Evolutionary conservation across 2,888 invertebrate genomes (phyloP).

Genomic region (Pedicia rivosa): DNA sequence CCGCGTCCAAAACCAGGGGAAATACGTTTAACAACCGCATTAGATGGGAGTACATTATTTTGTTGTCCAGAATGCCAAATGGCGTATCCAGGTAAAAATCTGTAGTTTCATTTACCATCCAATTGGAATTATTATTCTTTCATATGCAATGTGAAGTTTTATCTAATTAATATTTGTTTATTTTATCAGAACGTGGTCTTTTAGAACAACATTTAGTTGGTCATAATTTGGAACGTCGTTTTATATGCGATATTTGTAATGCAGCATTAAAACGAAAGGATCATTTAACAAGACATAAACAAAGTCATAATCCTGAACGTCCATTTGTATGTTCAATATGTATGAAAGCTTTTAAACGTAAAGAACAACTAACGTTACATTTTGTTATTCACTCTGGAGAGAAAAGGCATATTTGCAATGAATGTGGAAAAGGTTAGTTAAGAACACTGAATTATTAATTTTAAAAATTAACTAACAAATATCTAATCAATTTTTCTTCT

Average conservation of each 20-base stretch:
- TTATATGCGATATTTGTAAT: constrained; percentile 80
- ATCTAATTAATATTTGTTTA: too few relatives aligned
- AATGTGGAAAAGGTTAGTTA: constrained; percentile 67
- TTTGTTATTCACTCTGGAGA: constrained; percentile 82
- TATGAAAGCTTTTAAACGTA: constrained; percentile 73
- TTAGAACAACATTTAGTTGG: constrained; percentile 71
- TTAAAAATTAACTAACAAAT: neutral
- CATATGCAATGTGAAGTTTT: too few relatives aligned
- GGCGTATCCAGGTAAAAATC: constrained; percentile 76
- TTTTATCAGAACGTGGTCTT: constrained; percentile 65
- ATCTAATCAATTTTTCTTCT: neutral
- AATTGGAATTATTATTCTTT: too few relatives aligned
- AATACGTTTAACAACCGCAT: constrained; percentile 60
- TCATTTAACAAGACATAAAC: constrained; percentile 73
- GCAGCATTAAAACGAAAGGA: constrained; percentile 77
- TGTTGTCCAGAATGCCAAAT: constrained; percentile 82
- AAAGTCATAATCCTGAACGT: constrained; percentile 75
- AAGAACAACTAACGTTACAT: constrained; percentile 75
- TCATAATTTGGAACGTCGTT: constrained; percentile 67
- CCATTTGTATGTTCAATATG: constrained; percentile 79
- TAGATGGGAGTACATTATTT: constrained; percentile 68
- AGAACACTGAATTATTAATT: too few relatives aligned
- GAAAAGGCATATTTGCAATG: constrained; percentile 70
- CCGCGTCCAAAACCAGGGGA: constrained; percentile 69
- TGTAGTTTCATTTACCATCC: too few relatives aligned